Base-by-base conservation (phyloP, 2,888 invertebrate species). In the Oscheius sp. region DNA sequence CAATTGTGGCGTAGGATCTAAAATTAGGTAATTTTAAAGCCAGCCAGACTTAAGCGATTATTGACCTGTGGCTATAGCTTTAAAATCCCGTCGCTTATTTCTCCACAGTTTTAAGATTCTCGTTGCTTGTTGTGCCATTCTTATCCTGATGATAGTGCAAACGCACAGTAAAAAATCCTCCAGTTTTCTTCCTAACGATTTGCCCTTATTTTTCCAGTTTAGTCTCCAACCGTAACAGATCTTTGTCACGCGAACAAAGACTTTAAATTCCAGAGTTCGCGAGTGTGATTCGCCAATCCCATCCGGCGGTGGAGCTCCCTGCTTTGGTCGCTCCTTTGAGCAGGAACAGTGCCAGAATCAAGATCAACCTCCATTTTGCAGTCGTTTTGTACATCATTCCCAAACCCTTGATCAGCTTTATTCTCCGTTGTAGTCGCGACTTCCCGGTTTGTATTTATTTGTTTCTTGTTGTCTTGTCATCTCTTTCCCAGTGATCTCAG, bases 291-390 rank as follows among this genome's bases (percentile, higher is more conserved):
- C 70, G 20, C 76, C 79, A 2, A 65, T 71, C 42, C 65, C 74
- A 20, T 70, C 71, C 10, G 57, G 69, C 58, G 79, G 80, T 45
- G 82, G 83, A 17, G 71, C 74, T 50, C 82, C 84, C 10, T 84
- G 84, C 61, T 84, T 84, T 69, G 84, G 84, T 29, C 70, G 80
- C 27, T 78, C 81, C 1, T 73, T 75, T 6, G 82, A 83, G 58
- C 70, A 74, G 5, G 74, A 69, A 20, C 75, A 78, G 34, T 81
- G 81, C 55, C 45, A 69, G 1, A 63, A 57, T 5, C 65, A 73
- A 17, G 48, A 71, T 20, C 53, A 42, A 23, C 34, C 57, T 25
- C 42, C 15, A 12, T 50, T 71, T 39, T 74, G 74, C 39, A 64
- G 50, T 45, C 61, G 61, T 31, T 61, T 61, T 17, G 42, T 69